A percentile compares a stretch with the other conserved stretches of the same genome.
Evolutionary conservation across 2,113 vertebrate species (phyloP).

Genomic region (Oplegnathus fasciatus): DNA sequence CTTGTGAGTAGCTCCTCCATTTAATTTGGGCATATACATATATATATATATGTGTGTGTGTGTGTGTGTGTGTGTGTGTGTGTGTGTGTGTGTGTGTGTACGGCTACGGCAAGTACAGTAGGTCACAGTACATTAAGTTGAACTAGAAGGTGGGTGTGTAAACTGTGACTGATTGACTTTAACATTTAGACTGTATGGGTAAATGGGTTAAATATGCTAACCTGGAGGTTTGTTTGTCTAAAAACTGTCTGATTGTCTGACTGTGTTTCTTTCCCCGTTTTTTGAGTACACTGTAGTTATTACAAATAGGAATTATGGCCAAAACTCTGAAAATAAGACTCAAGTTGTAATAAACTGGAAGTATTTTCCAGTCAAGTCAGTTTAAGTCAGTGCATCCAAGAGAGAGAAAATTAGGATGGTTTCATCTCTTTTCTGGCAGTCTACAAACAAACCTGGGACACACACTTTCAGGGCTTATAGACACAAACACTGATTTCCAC

Average conservation of each 20-base stretch:
- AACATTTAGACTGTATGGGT: too few species aligned
- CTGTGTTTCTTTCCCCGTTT: neutral
- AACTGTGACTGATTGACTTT: neutral
- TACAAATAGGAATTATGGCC: too few species aligned
- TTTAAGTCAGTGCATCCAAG: neutral
- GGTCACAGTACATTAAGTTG: neutral
- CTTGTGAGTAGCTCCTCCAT: neutral
- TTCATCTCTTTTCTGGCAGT: neutral
- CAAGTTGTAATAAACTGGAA: neutral
- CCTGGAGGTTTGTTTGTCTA: neutral
- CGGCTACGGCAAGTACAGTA: neutral
- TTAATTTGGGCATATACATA: neutral
- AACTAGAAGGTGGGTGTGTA: neutral
- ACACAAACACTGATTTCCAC: neutral
- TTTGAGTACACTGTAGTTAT: too few species aligned
- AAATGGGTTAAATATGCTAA: neutral
- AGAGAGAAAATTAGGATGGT: neutral
- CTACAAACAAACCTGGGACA: constrained; percentile 1
- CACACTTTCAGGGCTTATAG: neutral
- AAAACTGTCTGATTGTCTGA: neutral
- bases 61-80: too few species aligned
- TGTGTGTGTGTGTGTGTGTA: too few species aligned
- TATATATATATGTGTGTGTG: too few species aligned
- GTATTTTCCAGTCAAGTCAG: neutral
- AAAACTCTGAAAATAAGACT: neutral